Percentiles rank a stretch among this genome's conserved stretches.
phyloP scores from a whole-genome alignment of 2,113 vertebrate genomes.

The Galbula dea region DNA sequence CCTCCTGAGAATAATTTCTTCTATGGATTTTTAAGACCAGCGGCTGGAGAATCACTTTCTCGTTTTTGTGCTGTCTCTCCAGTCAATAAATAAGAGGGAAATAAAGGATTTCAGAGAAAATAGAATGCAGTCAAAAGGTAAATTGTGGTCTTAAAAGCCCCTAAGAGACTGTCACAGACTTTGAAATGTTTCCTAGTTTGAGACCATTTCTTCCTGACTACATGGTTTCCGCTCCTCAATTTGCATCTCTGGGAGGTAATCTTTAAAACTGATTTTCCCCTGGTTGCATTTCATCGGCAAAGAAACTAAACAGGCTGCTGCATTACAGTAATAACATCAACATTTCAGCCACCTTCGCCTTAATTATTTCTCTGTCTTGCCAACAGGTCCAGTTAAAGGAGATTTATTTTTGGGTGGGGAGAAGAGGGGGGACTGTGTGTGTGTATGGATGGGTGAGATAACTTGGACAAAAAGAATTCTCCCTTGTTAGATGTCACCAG shows the following conservation, averaged over 20 bases:
- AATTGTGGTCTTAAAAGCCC: constrained; percentile 76
- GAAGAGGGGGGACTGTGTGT: not conserved
- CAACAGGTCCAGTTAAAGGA: constrained; percentile 64
- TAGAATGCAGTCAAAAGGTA: constrained; percentile 77
- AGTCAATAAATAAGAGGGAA: constrained; percentile 77
- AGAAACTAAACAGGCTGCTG: constrained; percentile 68
- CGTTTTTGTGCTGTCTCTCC: constrained; percentile 64
- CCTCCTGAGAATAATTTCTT: constrained; percentile 62
- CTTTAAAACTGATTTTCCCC: constrained; percentile 73
- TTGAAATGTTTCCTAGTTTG: constrained; percentile 62
- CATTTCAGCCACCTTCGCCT: constrained; percentile 66
- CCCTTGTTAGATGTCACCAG: not conserved
- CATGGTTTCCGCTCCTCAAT: constrained; percentile 27
- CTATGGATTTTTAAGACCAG: constrained; percentile 70
- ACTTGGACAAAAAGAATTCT: not conserved
- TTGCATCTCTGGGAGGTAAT: constrained; percentile 66
- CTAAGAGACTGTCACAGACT: constrained; percentile 66
- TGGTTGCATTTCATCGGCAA: constrained; percentile 59
- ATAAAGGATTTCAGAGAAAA: constrained; percentile 76
- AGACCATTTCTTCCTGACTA: constrained; percentile 42
- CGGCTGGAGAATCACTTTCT: constrained; percentile 56
- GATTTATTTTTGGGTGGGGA: constrained; percentile 62
- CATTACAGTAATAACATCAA: constrained; percentile 68
- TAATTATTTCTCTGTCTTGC: constrained; percentile 74
- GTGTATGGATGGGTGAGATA: constrained; percentile 47